phyloP scores from a whole-genome alignment of 2,113 vertebrate species.

The Sinocyclocheilus anophthalmus region DNA sequence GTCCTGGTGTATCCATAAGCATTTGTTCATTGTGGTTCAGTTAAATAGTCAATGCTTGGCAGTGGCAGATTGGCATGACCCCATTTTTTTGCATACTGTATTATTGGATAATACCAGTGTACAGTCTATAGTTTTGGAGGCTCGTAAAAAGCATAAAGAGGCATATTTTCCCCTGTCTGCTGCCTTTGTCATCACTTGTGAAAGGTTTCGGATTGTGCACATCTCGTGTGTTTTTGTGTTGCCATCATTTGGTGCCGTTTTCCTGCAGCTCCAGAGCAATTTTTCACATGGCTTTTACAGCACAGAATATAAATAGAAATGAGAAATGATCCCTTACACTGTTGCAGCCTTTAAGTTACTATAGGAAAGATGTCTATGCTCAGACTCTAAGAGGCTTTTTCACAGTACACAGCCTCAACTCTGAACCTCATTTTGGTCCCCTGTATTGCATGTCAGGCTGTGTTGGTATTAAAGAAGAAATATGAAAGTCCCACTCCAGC shows the following conservation, averaged over 20 bases:
- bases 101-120: no score
- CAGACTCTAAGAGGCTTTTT: background rate
- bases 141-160: no score
- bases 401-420: background rate
- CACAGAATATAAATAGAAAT: background rate
- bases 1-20: no score
- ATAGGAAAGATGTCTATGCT: background rate
- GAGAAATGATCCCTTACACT: background rate
- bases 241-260: background rate
- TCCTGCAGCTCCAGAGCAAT: background rate
- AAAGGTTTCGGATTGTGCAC: background rate
- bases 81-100: no score
- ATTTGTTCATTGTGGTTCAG: no score
- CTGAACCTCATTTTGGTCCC: constrained; percentile 25
- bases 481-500: constrained; percentile 27
- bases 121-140: no score
- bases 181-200: background rate
- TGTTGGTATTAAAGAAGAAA: constrained; percentile 36
- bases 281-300: background rate
- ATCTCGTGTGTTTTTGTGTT: no score
- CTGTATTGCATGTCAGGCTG: constrained; percentile 6
- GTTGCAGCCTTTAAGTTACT: background rate
- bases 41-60: no score
- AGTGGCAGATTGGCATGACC: no score
- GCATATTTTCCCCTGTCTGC: no score